Base-by-base conservation (phyloP, 2,797 vertebrate genomes). In the Nothura maculosa region DNA sequence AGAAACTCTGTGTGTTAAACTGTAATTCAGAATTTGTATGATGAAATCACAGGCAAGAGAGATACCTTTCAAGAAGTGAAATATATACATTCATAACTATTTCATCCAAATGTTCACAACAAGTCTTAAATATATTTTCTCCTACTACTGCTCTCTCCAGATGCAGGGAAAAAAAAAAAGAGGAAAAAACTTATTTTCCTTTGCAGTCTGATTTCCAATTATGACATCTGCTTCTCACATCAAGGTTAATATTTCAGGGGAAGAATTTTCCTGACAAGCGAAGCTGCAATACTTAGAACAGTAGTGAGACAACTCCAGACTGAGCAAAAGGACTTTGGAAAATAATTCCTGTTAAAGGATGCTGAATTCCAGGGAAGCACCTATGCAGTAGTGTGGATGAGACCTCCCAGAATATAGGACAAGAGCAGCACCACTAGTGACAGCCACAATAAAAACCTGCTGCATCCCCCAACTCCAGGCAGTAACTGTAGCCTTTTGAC, bases 201-300 rank as follows among this genome's bases (percentile, higher is more conserved):
- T 92, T 73, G 38, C 57, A 60, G 47, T 89, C 32, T 52, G 12
- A 57, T 80, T 95, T 91, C 25, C 20, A 82, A n/a, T 11, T 43
- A 75, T 18, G 54, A 72, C 72, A 81, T 91, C 70, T 87, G 70
- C 82, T 91, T 93, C 77, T 89, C 34, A 45, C 34, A 85, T 94
- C 67, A 89, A 24, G 36, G 43, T 50, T 63, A 95, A 80, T n/a
- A 54, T 42, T 94, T 66, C 81, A 94, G 75, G 25, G 38, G 83
- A 83, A 69, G 79, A 93, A 50, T 9, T 14, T 89, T 84, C 68
- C 50, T 28, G 50, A 87, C 48, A 48, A 1, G 91, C 81, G 87
- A 81, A 87, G 45, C 38, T 86, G 43, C 32, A 92, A 58, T 30
- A n/a, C 28, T 54, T 93, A 94, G 79, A 92, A n/a, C 63, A 62